Base-by-base conservation (phyloP, 2,888 invertebrate genomes). In the Creontiades dilutus region DNA sequence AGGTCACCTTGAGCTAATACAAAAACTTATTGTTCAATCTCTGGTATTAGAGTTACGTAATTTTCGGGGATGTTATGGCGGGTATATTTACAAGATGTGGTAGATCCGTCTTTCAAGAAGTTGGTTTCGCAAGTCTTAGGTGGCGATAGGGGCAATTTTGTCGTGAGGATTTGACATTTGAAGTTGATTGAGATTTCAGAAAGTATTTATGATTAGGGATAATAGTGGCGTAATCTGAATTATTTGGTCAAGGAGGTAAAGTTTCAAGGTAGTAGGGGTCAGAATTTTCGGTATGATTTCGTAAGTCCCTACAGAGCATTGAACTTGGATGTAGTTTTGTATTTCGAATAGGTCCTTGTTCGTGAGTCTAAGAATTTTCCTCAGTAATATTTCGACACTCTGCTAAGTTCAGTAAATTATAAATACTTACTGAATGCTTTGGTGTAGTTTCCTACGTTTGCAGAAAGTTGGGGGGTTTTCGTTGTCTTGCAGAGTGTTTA, bases 271-370 rank as follows among this genome's bases (percentile, higher is more conserved):
- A 47, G n/a, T 47, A 16, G 11, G 61, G 12, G 7, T 46, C 48
- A 23, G 37, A 87, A 37, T 46, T 19, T 3, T 27, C 37, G 0
- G 47, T 28, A 86, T 46, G 61, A 86, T 61, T 68, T 86, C 68
- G 37, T 57, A n/a, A 2, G n/a, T 4, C 12, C 68, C 86, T 5
- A 86, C n/a, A 37, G n/a, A 68, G 48, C 86, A 86, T 11, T 61
- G 16, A 9, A 82, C 82, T 52, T 78, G 37, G 13, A 78, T 46
- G 19, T 78, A 19, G 37, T 37, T 37, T 78, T 78, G 78, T 13
- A 78, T 78, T 28, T 78, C 78, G 46, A 78, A 78, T 16, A 78
- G 9, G 46, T 78, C 19, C 13, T 78, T 78, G 19, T 16, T 11
- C 2, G 16, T 47, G 37, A 78, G 11, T 46, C 47, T 7, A 78